phyloP scores from a whole-genome alignment of 2,797 vertebrate genomes.

The Gymnocypris eckloni region DNA sequence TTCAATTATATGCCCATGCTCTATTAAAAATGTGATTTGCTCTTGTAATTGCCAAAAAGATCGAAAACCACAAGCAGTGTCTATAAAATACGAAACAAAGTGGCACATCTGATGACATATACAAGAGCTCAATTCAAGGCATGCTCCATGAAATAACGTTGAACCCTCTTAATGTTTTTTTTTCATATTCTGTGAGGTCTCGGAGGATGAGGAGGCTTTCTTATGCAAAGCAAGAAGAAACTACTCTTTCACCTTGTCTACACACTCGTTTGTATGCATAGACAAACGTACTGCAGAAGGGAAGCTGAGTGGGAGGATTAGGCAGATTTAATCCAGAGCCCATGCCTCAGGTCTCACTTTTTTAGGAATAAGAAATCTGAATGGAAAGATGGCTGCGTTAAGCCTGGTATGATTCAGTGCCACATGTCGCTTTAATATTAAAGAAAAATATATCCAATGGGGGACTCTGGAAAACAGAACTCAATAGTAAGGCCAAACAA shows the following conservation, averaged over 20 bases:
- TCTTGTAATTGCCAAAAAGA: constrained; percentile 62
- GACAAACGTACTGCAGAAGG: constrained; percentile 24
- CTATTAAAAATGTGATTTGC: constrained; percentile 70
- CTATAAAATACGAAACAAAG: constrained; percentile 42
- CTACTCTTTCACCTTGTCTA: constrained; percentile 36
- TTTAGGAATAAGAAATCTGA: constrained; percentile 44
- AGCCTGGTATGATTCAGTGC: constrained; percentile 33
- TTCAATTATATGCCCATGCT: constrained; percentile 59
- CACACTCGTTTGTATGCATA: constrained; percentile 49
- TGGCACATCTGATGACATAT: constrained; percentile 31
- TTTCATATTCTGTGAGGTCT: constrained; percentile 15
- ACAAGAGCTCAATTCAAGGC: constrained; percentile 31
- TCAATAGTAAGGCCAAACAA: neutral
- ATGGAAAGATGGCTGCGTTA: constrained; percentile 49
- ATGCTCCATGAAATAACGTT: constrained; percentile 36
- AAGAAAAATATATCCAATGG: neutral
- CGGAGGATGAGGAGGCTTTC: constrained; percentile 24
- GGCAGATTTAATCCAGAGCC: constrained; percentile 58
- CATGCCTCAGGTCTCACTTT: constrained; percentile 51
- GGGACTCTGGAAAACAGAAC: neutral
- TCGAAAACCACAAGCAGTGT: constrained; percentile 37
- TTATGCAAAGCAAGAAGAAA: constrained; percentile 25
- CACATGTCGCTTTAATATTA: constrained; percentile 19
- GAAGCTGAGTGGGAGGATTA: constrained; percentile 59
- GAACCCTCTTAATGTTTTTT: constrained; percentile 32